Evolutionary conservation across 1,140 invertebrate genomes (phyloP).

Genomic region (Dufourea novaeangliae): DNA sequence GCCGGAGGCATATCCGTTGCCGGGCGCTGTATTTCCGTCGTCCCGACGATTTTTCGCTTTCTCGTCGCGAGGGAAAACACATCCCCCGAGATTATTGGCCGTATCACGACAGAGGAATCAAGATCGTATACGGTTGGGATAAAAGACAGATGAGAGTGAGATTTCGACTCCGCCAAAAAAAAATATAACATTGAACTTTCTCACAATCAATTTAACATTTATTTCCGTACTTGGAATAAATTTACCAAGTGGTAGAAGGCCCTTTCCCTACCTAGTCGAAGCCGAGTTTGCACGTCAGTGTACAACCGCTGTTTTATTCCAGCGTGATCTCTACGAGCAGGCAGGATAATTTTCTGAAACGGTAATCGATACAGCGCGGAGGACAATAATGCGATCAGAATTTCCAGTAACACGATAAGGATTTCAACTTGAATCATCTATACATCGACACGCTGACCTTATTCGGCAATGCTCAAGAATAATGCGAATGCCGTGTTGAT

Average conservation of each 20-base stretch:
- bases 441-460: conserved; percentile 29
- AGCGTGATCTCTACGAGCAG: background rate
- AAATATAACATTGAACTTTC: too few species aligned
- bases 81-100: background rate
- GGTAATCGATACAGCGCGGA: background rate
- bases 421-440: conserved; percentile 37
- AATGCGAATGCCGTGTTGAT: conserved; percentile 27
- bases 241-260: too few species aligned
- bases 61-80: too few species aligned
- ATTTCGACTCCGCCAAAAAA: too few species aligned
- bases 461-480: conserved; percentile 25
- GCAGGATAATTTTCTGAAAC: background rate
- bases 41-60: conserved; percentile 33
- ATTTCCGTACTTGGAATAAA: too few species aligned
- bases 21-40: conserved; percentile 1
- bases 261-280: too few species aligned
- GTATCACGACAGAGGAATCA: too few species aligned
- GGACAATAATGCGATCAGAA: conserved; percentile 24
- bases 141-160: too few species aligned
- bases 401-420: conserved; percentile 28
- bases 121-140: too few species aligned
- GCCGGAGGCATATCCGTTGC: conserved; percentile 25
- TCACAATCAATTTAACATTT: too few species aligned
- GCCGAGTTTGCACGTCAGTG: too few species aligned
- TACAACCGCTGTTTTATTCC: too few species aligned